Percentiles rank a stretch among this genome's conserved stretches.
Conservation (phyloP, 2,888 invertebrate species). For the Xestobium rufovillosum region DNA sequence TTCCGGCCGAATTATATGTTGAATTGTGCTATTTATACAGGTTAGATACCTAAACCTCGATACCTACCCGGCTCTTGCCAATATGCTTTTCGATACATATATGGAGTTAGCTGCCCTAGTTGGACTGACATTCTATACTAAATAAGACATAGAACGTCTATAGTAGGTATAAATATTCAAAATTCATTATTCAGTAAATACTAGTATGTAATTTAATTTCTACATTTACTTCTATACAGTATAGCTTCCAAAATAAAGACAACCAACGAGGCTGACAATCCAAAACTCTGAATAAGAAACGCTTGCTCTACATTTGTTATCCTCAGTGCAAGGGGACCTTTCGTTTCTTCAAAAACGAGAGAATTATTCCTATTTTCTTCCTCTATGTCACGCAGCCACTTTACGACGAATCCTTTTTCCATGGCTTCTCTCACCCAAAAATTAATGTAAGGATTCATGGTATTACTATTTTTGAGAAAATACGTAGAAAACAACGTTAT, state of each 20-base stretch:
- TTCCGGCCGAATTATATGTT: too few relatives aligned
- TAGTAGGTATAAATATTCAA: too few relatives aligned
- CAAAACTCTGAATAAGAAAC: conserved; percentile 12
- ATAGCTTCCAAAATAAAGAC: conserved; percentile 15
- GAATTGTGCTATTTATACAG: too few relatives aligned
- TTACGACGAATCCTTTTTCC: conserved; percentile 17
- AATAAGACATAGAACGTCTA: too few relatives aligned
- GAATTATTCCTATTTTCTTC: conserved; percentile 5
- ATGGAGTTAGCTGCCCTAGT: too few relatives aligned
- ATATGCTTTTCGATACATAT: too few relatives aligned
- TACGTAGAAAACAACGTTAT: conserved; percentile 14
- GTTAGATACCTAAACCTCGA: too few relatives aligned
- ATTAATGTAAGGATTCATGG: conserved; percentile 13
- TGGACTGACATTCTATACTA: too few relatives aligned
- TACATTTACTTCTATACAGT: background rate
- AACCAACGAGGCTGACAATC: conserved; percentile 7
- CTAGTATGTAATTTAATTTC: too few relatives aligned
- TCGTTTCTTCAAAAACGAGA: background rate
- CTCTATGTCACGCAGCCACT: conserved; percentile 18
- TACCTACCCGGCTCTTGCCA: too few relatives aligned
- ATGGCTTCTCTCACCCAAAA: conserved; percentile 17
- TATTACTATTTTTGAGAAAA: conserved; percentile 17
- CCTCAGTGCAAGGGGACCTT: too few relatives aligned
- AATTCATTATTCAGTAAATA: too few relatives aligned
- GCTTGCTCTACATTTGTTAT: conserved; percentile 18